A percentile compares a stretch with the other conserved stretches of the same genome.
Evolutionary conservation across 2,888 invertebrate genomes (phyloP).

Genomic region (Mesorhabditis belari): DNA sequence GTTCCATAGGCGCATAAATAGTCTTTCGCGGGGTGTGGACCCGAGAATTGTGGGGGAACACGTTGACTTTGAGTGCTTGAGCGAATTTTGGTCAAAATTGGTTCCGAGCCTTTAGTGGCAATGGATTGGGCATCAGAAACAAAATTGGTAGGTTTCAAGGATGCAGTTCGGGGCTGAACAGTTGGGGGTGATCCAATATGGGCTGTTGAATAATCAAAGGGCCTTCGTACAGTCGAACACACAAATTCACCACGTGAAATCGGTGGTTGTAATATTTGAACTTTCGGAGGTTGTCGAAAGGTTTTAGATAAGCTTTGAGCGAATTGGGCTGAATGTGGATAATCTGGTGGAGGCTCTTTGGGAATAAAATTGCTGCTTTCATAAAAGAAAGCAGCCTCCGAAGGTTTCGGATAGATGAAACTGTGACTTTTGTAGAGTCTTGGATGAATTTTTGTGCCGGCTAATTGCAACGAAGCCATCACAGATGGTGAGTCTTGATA

Average conservation of each 20-base stretch:
- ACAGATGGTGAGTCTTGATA: slow-evolving; percentile 13
- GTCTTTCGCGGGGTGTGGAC: too few species aligned
- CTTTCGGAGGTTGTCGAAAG: background rate
- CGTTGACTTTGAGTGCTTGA: background rate
- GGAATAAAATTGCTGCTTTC: background rate
- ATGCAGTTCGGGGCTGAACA: background rate
- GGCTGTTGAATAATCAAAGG: background rate
- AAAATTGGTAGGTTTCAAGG: background rate
- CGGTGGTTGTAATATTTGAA: background rate
- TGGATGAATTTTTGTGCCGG: background rate
- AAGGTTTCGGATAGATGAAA: background rate
- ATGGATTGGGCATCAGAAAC: too few species aligned
- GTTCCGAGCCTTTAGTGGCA: background rate
- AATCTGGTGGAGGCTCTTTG: background rate
- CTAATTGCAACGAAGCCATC: background rate
- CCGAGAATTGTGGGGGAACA: too few species aligned
- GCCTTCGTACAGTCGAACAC: background rate
- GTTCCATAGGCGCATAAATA: background rate
- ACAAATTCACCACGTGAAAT: background rate
- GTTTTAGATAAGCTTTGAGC: too few species aligned
- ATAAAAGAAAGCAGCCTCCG: background rate
- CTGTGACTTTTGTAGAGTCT: background rate
- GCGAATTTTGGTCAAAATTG: background rate
- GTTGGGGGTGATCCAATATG: background rate
- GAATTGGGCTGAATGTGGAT: background rate